Percentiles rank a stretch among this genome's conserved stretches.
Evolutionary conservation across 2,797 vertebrate genomes (phyloP).

Genomic region (Danio jaintianensis): DNA sequence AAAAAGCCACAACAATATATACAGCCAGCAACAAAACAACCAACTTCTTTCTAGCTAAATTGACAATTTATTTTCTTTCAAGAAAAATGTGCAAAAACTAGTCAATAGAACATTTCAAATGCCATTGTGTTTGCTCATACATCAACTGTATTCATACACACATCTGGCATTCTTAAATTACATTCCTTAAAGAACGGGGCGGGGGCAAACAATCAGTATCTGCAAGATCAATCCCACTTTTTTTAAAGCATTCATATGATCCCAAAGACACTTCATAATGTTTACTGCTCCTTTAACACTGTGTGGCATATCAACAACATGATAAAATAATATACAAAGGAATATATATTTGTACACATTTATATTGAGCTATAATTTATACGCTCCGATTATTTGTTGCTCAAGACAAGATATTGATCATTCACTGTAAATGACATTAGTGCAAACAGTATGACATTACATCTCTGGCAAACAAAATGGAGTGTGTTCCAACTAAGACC

Average conservation of each 20-base stretch:
- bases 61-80: conserved; percentile 63
- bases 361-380: conserved; percentile 74
- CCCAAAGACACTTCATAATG: conserved; percentile 85
- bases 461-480: conserved; percentile 21
- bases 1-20: conserved; percentile 13
- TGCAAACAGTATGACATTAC: conserved; percentile 75
- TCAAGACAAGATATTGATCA: conserved; percentile 83
- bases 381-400: conserved; percentile 84
- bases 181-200: conserved; percentile 59
- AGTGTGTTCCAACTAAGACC: not conserved
- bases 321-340: conserved; percentile 43
- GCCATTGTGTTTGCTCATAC: conserved; percentile 91
- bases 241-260: conserved; percentile 89
- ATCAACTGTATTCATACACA: conserved; percentile 94
- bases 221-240: conserved; percentile 89
- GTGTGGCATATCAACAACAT: conserved; percentile 71
- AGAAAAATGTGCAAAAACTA: conserved; percentile 89
- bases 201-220: conserved; percentile 76
- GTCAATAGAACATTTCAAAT: conserved; percentile 79
- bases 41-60: conserved; percentile 70
- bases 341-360: conserved; percentile 65
- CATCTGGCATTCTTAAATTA: conserved; percentile 81
- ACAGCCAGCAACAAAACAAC: not conserved
- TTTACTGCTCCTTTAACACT: conserved; percentile 77
- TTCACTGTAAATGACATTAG: conserved; percentile 85